phyloP scores from a whole-genome alignment of 1,140 invertebrate genomes.

The Drosophila melanogaster region DNA sequence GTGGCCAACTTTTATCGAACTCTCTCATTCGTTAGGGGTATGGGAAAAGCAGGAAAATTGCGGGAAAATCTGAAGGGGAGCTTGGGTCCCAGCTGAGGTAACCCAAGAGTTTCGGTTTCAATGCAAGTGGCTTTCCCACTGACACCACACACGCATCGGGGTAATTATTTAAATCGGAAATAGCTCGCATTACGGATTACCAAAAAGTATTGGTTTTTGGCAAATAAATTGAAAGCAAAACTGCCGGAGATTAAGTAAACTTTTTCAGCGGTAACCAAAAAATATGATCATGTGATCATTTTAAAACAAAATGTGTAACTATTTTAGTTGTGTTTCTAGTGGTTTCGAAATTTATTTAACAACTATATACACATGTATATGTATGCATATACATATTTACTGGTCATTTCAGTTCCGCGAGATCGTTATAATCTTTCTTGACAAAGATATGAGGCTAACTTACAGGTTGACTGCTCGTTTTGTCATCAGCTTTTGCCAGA shows the following conservation, averaged over 20 bases:
- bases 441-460: constrained; percentile 45
- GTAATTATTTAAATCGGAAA: constrained; percentile 1
- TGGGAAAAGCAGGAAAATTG: not conserved
- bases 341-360: no score
- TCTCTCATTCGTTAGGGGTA: not conserved
- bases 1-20: constrained; percentile 30
- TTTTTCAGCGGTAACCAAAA: no score
- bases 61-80: constrained; percentile 1
- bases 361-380: no score
- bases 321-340: no score
- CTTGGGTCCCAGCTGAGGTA: not conserved
- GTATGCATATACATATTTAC: no score
- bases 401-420: not conserved
- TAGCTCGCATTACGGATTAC: constrained; percentile 12
- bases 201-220: not conserved
- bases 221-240: not conserved
- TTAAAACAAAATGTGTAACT: no score
- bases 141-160: not conserved
- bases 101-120: constrained; percentile 20
- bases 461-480: constrained; percentile 54
- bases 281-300: no score
- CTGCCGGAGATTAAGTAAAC: not conserved
- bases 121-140: not conserved
- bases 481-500: constrained; percentile 31
- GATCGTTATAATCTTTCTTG: not conserved